Evolutionary conservation across 92 coral and sea anemone genomes (phyloP), one percentile per base, ranked within the genome.

Genomic region (Epizoanthus stellaris): DNA sequence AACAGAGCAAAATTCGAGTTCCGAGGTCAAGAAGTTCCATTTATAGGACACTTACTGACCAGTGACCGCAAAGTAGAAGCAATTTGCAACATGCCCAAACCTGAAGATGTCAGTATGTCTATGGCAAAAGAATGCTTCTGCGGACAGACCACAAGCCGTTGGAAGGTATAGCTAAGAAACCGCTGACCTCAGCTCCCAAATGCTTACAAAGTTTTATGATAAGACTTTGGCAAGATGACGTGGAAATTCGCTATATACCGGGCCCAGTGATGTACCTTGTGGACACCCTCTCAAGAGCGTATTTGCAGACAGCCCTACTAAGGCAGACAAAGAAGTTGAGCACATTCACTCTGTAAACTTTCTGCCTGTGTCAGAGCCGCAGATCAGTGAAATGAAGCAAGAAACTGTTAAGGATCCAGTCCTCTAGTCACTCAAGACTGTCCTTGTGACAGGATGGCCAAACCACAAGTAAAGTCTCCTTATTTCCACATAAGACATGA

Each of bases 401-500:
- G 91, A 89, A 87, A 89, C 93, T 36, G 91, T 87, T 13, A 69
- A 75, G 54, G 93, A 92, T 80, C 85, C 86, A 59, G 80, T 84
- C 16, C 62, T 91, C 39, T 80, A 39, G 52, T 65, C 45, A 4
- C 73, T 92, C 15, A 85, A 85, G 85, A 61, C 80, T 17, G 85
- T 76, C 21, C 89, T 85, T 70, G 49, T 91, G 59, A 23, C 52
- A 61, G 93, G 95, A 63, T 89, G 92, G 91, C 92, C 91, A 52
- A 57, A 77, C 12, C 57, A 81, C 67, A 30, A 30, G 36, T 85
- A 77, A 85, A 76, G 68, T 77, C 64, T 2, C 36, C 70, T 34
- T 88, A 91, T 56, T 85, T 85, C 42, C 73, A 45, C 45, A 17
- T 30, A 30, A 30, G 90, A 62, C 90, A 88, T 62, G 83, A 89